Percentiles rank a stretch among this genome's conserved stretches.
Evolutionary conservation across 2,888 invertebrate species (phyloP).

Genomic region (Campoplex capitator): DNA sequence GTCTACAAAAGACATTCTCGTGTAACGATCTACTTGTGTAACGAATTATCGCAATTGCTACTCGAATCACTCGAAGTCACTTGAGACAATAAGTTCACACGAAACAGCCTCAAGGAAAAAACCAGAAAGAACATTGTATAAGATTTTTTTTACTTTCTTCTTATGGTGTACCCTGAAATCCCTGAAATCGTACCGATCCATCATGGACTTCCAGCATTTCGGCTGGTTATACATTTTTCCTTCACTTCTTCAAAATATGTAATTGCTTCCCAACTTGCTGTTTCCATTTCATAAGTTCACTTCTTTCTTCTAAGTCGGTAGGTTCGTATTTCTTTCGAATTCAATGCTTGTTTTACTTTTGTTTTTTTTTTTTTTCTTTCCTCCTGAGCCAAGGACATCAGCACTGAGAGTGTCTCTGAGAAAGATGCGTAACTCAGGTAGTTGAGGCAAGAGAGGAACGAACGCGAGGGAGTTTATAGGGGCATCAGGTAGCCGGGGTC

Average conservation of each 20-base stretch:
- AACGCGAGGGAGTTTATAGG: constrained; percentile 49
- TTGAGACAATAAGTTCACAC: neutral
- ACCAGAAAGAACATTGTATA: neutral
- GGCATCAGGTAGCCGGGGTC: constrained; percentile 70
- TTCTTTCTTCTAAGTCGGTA: neutral
- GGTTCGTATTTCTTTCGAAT: neutral
- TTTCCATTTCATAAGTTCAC: neutral
- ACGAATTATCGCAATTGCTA: constrained; percentile 7
- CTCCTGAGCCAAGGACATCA: constrained; percentile 26
- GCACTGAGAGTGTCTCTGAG: constrained; percentile 3
- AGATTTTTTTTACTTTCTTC: neutral
- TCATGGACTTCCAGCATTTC: neutral
- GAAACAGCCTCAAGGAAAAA: neutral
- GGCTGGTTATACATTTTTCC: too few species aligned
- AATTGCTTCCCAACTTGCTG: too few species aligned
- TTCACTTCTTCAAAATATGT: too few species aligned
- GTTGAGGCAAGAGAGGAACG: constrained; percentile 57
- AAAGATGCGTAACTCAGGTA: constrained; percentile 72
- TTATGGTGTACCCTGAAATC: neutral
- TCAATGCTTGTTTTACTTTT: constrained; percentile 41
- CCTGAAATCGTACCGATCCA: neutral
- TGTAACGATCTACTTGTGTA: neutral
- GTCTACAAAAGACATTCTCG: neutral
- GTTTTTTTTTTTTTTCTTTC: constrained; percentile 20
- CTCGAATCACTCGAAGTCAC: neutral